phyloP scores from a whole-genome alignment of 2,888 invertebrate species.

The Augochlorella aurata region DNA sequence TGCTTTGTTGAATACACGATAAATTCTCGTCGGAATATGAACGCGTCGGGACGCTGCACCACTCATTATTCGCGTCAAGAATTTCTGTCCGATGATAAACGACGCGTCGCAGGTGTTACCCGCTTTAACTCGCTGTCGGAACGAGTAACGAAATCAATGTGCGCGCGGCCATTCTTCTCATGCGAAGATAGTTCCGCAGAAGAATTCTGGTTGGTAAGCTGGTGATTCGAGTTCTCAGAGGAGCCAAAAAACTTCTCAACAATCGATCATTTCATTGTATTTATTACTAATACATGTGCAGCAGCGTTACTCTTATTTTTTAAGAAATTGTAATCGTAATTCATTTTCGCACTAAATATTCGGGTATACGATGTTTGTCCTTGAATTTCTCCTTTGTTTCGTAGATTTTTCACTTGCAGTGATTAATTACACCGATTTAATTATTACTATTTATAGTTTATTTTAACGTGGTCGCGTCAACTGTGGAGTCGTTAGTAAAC shows the following conservation, averaged over 20 bases:
- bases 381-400: too few relatives aligned
- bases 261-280: neutral
- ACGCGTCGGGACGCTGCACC: conserved; percentile 15
- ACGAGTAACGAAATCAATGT: neutral
- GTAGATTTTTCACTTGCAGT: too few relatives aligned
- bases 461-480: too few relatives aligned
- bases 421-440: too few relatives aligned
- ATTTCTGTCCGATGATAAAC: conserved; percentile 32
- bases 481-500: too few relatives aligned
- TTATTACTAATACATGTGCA: too few relatives aligned
- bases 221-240: neutral
- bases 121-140: neutral
- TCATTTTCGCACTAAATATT: too few relatives aligned
- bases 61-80: conserved; percentile 38
- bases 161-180: neutral
- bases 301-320: too few relatives aligned
- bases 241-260: neutral
- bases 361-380: too few relatives aligned
- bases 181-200: neutral
- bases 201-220: neutral
- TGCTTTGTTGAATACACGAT: conserved; percentile 24
- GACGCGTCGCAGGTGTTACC: neutral
- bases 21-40: conserved; percentile 28
- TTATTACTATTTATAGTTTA: too few relatives aligned
- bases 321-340: too few relatives aligned